Percentiles rank a stretch among this genome's conserved stretches.
phyloP scores from a whole-genome alignment of 2,797 vertebrate genomes.

The Adrianichthys oophorus region DNA sequence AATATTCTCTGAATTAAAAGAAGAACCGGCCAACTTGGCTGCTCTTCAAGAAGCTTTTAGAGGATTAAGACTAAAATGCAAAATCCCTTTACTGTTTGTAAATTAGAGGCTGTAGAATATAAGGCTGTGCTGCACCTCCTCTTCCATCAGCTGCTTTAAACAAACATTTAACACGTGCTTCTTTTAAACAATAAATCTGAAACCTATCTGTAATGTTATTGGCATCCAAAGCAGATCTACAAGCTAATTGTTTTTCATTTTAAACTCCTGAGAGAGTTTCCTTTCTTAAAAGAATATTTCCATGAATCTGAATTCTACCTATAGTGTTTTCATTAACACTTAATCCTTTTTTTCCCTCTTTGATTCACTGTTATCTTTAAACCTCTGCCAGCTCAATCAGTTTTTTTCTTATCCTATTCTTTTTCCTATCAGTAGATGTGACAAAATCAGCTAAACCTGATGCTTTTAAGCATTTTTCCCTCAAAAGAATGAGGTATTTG shows the following conservation, averaged over 20 bases:
- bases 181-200: background rate
- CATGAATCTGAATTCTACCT: background rate
- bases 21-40: constrained; percentile 2
- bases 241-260: background rate
- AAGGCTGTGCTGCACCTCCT: constrained; percentile 13
- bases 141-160: constrained; percentile 13
- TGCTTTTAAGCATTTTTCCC: constrained; percentile 13
- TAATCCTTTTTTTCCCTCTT: constrained; percentile 10
- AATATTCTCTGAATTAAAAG: background rate
- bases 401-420: background rate
- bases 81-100: constrained; percentile 22
- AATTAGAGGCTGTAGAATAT: constrained; percentile 25
- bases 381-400: background rate
- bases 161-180: background rate
- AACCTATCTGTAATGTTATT: too few relatives aligned
- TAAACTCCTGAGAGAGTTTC: background rate
- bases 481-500: constrained; percentile 10
- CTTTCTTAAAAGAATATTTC: background rate
- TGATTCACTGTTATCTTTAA: constrained; percentile 8
- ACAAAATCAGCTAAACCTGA: constrained; percentile 21
- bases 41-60: constrained; percentile 44
- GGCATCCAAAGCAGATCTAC: background rate
- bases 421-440: background rate
- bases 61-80: constrained; percentile 39
- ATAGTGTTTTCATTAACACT: background rate